A percentile compares a stretch with the other conserved stretches of the same genome.
phyloP scores from a whole-genome alignment of 35 echinoderm and acorn worm species.

The Apostichopus parvimensis region DNA sequence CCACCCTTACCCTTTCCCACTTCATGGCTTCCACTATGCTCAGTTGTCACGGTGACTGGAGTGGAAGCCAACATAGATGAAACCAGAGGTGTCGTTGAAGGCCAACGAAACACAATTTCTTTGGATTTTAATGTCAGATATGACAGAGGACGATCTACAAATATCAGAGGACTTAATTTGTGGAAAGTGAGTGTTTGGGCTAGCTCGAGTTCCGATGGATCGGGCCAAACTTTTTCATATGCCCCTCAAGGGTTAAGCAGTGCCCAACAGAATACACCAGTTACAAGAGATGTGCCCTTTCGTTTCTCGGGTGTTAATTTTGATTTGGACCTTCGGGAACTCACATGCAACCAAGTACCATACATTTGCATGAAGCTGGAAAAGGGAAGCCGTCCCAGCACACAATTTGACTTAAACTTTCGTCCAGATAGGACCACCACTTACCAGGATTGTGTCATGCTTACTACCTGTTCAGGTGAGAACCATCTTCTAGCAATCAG shows the following conservation, averaged over 20 bases:
- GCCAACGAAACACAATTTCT: conserved; percentile 11
- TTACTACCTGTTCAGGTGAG: conserved; percentile 44
- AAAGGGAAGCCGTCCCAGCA: conserved; percentile 51
- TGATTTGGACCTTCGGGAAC: conserved; percentile 71
- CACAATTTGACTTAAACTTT: conserved; percentile 69
- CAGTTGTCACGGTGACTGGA: conserved; percentile 51
- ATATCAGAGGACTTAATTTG: conserved; percentile 61
- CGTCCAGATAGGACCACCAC: conserved; percentile 38
- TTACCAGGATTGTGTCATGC: conserved; percentile 36
- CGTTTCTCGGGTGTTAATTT: conserved; percentile 60
- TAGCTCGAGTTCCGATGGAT: conserved; percentile 40
- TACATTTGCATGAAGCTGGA: conserved; percentile 81
- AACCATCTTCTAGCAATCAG: no score
- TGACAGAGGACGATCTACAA: conserved; percentile 1
- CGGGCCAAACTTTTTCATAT: conserved; percentile 49
- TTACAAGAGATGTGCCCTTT: conserved; percentile 50
- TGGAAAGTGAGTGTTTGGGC: conserved; percentile 74
- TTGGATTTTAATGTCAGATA: conserved; percentile 30
- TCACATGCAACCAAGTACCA: conserved; percentile 68
- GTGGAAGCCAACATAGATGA: conserved; percentile 18
- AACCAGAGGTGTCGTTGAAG: conserved; percentile 25
- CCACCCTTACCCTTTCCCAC: background rate
- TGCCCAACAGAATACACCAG: conserved; percentile 3
- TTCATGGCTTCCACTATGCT: background rate
- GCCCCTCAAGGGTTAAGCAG: conserved; percentile 43